Evolutionary conservation across 2,888 invertebrate genomes (phyloP).

Genomic region (Fabriciana adippe): DNA sequence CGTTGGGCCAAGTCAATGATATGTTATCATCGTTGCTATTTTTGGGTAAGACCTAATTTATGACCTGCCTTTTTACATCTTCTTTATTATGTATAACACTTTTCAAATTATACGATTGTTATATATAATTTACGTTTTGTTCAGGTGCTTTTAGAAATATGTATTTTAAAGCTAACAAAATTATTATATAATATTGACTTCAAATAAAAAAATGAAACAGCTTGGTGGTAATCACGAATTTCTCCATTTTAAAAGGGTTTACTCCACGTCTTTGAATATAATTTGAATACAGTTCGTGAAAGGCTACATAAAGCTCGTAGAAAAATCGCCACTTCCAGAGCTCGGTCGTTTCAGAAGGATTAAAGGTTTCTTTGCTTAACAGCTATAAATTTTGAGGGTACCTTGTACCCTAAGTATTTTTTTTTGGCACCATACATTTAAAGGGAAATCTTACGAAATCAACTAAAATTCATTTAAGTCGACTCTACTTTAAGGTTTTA

Average conservation of each 20-base stretch:
- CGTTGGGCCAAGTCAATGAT: slow-evolving; percentile 63
- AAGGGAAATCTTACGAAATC: slow-evolving; percentile 61
- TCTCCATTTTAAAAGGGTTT: background rate
- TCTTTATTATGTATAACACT: slow-evolving; percentile 46
- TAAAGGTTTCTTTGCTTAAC: slow-evolving; percentile 26
- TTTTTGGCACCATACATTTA: slow-evolving; percentile 61
- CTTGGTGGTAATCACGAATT: no score
- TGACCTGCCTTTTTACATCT: slow-evolving; percentile 47
- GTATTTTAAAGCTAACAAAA: no score
- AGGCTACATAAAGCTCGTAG: background rate
- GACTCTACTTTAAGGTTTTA: slow-evolving; percentile 20
- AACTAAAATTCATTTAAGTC: slow-evolving; percentile 53
- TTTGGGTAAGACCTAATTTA: slow-evolving; percentile 51
- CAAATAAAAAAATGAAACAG: no score
- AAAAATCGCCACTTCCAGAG: slow-evolving; percentile 2
- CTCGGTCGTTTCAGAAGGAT: background rate
- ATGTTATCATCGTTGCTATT: slow-evolving; percentile 63
- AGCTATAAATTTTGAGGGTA: slow-evolving; percentile 56
- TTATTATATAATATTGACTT: no score
- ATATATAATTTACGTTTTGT: background rate
- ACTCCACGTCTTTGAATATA: no score
- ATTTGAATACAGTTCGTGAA: background rate
- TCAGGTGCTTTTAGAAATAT: no score
- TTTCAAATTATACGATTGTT: slow-evolving; percentile 27
- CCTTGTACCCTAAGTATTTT: slow-evolving; percentile 47